A percentile compares a stretch with the other conserved stretches of the same genome.
phyloP scores from a whole-genome alignment of 1,140 invertebrate genomes.

The Pachypeltis micranthus region DNA sequence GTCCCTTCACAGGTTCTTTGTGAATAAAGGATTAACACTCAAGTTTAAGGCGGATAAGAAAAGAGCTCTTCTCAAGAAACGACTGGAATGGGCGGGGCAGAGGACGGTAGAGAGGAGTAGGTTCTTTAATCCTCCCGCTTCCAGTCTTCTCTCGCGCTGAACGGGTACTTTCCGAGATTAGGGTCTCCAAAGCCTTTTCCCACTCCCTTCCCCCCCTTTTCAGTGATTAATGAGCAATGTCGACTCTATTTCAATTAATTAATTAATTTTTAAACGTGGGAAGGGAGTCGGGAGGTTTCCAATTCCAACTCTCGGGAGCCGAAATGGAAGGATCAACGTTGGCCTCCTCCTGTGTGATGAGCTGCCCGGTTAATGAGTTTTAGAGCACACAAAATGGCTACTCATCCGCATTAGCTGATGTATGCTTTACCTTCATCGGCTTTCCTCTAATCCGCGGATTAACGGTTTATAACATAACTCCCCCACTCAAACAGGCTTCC shows the following conservation, averaged over 20 bases:
- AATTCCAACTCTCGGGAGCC: neutral
- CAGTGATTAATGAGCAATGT: slow-evolving; percentile 9
- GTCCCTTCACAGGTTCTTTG: neutral
- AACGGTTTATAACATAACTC: no score
- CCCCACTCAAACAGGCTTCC: no score
- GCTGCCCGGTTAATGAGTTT: neutral
- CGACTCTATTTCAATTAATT: slow-evolving; percentile 10
- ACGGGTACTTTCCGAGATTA: slow-evolving; percentile 3
- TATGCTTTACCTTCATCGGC: no score
- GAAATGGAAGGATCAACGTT: neutral
- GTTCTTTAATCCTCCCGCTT: neutral
- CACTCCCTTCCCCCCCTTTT: neutral
- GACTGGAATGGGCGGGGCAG: no score
- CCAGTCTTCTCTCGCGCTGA: neutral
- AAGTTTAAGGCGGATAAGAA: slow-evolving; percentile 2
- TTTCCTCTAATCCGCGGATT: no score
- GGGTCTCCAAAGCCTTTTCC: neutral
- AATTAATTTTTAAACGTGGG: slow-evolving; percentile 7
- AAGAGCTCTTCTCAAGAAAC: neutral
- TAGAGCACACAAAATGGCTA: neutral
- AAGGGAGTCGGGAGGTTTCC: neutral
- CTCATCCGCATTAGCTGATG: no score
- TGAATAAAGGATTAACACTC: slow-evolving; percentile 9
- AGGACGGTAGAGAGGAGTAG: neutral
- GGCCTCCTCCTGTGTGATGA: neutral